Evolutionary conservation across 30 jellyfish, hydroid and myxozoan genomes (phyloP).

Genomic region (Sanderia malayensis): DNA sequence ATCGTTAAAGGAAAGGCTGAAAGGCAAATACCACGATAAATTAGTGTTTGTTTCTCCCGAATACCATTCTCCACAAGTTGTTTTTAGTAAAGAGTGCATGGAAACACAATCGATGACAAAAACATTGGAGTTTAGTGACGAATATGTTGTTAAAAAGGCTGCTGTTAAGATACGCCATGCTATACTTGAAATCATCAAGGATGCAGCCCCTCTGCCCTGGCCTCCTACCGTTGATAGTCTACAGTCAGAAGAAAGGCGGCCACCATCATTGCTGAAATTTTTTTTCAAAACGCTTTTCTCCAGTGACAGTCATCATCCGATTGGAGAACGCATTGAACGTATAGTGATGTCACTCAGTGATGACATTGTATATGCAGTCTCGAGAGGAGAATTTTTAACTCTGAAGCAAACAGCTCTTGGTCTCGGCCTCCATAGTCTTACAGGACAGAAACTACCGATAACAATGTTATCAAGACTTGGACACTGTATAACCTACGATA

Average conservation of each 20-base stretch:
- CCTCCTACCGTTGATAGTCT: not conserved
- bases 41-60: slow-evolving; percentile 12
- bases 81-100: not conserved
- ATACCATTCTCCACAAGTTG: not conserved
- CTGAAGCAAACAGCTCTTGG: not conserved
- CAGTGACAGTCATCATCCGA: not conserved
- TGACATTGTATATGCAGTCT: not conserved
- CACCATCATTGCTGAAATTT: not conserved
- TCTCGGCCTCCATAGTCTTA: slow-evolving; percentile 10
- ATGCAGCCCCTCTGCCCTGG: not conserved
- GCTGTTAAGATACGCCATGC: not conserved
- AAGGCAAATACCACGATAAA: not conserved
- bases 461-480: not conserved
- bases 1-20: not conserved
- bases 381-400: not conserved
- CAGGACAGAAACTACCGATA: not conserved
- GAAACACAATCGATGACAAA: not conserved
- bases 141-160: not conserved
- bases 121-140: not conserved
- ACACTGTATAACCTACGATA: not conserved
- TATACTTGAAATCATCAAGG: not conserved
- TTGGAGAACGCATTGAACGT: not conserved
- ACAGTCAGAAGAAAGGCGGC: not conserved
- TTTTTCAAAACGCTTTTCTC: not conserved
- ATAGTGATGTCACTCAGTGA: not conserved